A percentile compares a stretch with the other conserved stretches of the same genome.
phyloP scores from a whole-genome alignment of 1,140 invertebrate species.

The Meloidogyne hapla region DNA sequence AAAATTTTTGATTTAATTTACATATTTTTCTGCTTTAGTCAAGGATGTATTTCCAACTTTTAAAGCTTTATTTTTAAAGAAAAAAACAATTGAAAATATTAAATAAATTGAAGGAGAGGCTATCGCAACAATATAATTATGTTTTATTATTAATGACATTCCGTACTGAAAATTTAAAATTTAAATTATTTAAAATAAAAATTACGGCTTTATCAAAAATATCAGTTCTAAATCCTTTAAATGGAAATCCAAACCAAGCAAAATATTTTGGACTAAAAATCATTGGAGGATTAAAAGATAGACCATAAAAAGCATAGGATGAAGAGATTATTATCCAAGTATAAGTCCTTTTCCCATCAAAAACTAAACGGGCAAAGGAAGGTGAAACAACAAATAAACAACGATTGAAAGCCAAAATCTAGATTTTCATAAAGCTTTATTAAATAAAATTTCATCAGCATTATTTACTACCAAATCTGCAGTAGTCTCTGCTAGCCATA shows the following conservation, averaged over 20 bases:
- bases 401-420: constrained; percentile 1
- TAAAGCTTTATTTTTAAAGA: neutral
- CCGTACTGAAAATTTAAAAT: neutral
- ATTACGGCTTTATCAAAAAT: neutral
- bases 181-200: neutral
- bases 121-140: neutral
- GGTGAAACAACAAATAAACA: constrained; percentile 3
- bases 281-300: neutral
- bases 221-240: neutral
- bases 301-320: neutral
- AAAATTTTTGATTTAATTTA: too few relatives aligned
- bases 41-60: neutral
- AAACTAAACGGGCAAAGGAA: neutral
- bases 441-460: too few relatives aligned
- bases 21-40: neutral
- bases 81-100: neutral
- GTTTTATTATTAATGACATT: neutral
- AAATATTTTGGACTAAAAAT: neutral
- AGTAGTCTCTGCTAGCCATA: neutral
- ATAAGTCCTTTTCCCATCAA: neutral
- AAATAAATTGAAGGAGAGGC: neutral
- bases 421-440: neutral
- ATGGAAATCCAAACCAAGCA: neutral
- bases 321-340: neutral
- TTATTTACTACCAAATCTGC: neutral